Conservation (phyloP, 2,797 vertebrate species). For the Eutrigla gurnardus region DNA sequence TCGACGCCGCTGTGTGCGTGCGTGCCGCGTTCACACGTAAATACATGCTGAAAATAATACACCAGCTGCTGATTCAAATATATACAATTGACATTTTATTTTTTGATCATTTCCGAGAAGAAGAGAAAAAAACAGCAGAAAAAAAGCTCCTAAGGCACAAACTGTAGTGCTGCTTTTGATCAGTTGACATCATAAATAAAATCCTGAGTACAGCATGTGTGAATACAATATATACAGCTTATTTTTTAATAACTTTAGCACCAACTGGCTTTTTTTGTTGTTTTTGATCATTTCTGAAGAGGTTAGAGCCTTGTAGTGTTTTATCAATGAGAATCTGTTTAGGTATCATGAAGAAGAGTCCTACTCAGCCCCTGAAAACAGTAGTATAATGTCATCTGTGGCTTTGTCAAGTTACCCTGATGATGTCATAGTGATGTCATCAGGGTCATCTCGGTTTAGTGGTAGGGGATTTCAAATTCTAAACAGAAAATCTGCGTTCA, state of each 20-base stretch:
- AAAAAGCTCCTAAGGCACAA: slow-evolving; percentile 33
- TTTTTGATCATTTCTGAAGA: neutral
- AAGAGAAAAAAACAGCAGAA: neutral
- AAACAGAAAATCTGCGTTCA: neutral
- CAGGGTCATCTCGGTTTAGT: neutral
- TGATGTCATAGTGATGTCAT: slow-evolving; percentile 5
- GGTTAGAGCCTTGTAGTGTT: neutral
- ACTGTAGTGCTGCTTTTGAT: slow-evolving; percentile 24
- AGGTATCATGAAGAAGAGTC: neutral
- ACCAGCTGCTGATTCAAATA: slow-evolving; percentile 19
- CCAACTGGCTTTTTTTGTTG: slow-evolving; percentile 1
- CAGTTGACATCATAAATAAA: slow-evolving; percentile 55
- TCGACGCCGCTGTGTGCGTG: slow-evolving; percentile 11
- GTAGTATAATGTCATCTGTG: neutral
- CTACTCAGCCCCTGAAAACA: neutral
- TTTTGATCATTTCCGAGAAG: slow-evolving; percentile 2
- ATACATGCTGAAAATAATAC: slow-evolving; percentile 24
- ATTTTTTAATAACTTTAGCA: slow-evolving; percentile 36
- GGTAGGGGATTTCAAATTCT: neutral
- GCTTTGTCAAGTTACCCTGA: neutral
- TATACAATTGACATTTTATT: slow-evolving; percentile 42
- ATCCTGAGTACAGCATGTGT: slow-evolving; percentile 43
- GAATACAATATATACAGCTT: slow-evolving; percentile 40
- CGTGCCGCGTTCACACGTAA: neutral
- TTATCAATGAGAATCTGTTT: neutral